phyloP scores from a whole-genome alignment of 2,888 invertebrate species.

The Drosophila pseudotalamancana region DNA sequence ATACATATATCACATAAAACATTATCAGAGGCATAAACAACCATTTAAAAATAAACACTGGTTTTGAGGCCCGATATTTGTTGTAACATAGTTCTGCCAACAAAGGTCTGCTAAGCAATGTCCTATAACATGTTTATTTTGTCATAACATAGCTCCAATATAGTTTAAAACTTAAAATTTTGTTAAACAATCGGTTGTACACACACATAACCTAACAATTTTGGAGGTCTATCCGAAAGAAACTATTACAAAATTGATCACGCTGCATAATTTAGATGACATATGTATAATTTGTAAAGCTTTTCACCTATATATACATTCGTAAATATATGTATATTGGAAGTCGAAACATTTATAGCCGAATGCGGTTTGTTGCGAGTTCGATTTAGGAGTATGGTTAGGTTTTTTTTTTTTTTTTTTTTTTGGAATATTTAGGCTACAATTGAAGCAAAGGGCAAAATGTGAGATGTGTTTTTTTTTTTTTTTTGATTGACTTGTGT shows the following conservation, averaged over 20 bases:
- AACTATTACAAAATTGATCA: not conserved
- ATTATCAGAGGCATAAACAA: too few species aligned
- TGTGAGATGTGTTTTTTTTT: not conserved
- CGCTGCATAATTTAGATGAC: not conserved
- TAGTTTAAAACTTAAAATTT: conserved; percentile 4
- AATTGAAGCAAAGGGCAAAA: conserved; percentile 4
- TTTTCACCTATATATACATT: not conserved
- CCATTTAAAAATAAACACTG: too few species aligned
- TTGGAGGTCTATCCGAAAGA: not conserved
- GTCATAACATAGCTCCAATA: not conserved
- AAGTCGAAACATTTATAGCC: not conserved
- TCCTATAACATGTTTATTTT: too few species aligned
- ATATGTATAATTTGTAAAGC: conserved; percentile 6
- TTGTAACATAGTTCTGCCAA: too few species aligned
- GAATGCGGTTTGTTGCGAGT: not conserved
- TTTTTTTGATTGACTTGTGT: not conserved
- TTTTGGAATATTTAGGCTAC: not conserved
- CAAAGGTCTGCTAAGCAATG: too few species aligned
- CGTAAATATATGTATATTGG: not conserved
- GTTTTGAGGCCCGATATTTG: too few species aligned
- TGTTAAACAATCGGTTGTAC: not conserved
- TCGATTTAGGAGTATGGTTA: not conserved
- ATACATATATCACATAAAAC: too few species aligned
- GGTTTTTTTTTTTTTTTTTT: too few species aligned
- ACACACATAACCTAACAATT: conserved; percentile 8